A percentile compares a stretch with the other conserved stretches of the same genome.
These are phyloP conservation scores for Toxostoma redivivum DNA, from an alignment of 2,113 vertebrate species.

Conservation along the genomic window DNA sequence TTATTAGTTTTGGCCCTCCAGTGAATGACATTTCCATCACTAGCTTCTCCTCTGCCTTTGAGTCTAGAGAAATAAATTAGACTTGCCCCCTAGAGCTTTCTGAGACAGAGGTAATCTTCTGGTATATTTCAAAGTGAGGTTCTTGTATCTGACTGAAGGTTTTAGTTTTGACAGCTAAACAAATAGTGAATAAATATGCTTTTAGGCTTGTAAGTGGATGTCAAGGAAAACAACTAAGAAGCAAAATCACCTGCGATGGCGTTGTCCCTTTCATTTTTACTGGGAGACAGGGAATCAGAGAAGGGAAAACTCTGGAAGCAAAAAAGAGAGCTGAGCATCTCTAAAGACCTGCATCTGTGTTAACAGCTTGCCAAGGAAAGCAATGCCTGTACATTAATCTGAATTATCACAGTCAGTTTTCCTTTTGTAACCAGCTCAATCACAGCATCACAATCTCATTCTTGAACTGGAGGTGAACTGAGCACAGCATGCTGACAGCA, in stretches of 20 bases:
- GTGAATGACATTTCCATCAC: neutral
- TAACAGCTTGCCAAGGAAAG: slow-evolving; percentile 7
- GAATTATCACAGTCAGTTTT: slow-evolving; percentile 36
- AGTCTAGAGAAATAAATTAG: neutral
- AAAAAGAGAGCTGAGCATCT: neutral
- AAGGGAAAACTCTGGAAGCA: neutral
- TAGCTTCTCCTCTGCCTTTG: neutral
- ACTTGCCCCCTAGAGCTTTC: neutral
- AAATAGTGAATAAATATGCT: neutral
- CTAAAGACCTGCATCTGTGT: slow-evolving; percentile 4
- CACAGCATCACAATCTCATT: neutral
- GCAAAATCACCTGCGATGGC: neutral
- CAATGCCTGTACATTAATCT: neutral
- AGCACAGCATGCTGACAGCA: neutral
- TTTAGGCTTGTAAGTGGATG: slow-evolving; percentile 3
- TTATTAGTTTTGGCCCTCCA: neutral
- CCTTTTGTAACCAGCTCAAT: neutral
- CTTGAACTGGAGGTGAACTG: neutral
- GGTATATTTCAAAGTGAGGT: neutral
- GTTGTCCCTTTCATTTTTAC: neutral
- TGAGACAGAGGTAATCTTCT: neutral
- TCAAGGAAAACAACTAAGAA: neutral
- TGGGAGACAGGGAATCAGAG: neutral
- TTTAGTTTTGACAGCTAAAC: slow-evolving; percentile 19
- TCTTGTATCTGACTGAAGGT: neutral